These are phyloP conservation scores for Axinella damicornis DNA, from an alignment of 37 sponge, comb jelly and placozoan genomes.

Conservation along the genomic window DNA sequence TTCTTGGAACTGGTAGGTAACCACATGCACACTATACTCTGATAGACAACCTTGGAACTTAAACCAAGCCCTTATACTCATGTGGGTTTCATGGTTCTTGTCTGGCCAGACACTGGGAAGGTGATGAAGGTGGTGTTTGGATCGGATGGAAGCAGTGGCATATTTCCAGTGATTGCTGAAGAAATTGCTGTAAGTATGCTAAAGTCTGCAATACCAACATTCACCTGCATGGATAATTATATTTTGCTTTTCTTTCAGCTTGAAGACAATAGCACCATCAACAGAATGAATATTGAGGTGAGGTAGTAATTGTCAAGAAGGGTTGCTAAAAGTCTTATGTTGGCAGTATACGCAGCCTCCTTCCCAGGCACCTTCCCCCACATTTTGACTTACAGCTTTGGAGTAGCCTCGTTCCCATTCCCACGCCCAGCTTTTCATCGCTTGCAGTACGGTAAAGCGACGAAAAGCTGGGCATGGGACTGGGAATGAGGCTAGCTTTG, in stretches of 20 bases:
- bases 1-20: constrained; percentile 33
- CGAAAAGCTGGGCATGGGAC: too few relatives aligned
- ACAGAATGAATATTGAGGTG: background rate
- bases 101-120: constrained; percentile 10
- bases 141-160: background rate
- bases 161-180: constrained; percentile 22
- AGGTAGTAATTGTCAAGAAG: background rate
- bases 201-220: background rate
- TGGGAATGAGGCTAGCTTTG: too few relatives aligned
- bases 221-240: background rate
- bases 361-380: too few relatives aligned
- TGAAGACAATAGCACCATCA: background rate
- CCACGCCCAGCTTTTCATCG: too few relatives aligned
- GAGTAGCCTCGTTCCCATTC: too few relatives aligned
- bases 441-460: too few relatives aligned
- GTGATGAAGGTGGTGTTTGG: constrained; percentile 18
- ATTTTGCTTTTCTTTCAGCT: background rate
- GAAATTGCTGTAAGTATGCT: constrained; percentile 23
- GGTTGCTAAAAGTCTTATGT: too few relatives aligned
- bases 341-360: too few relatives aligned
- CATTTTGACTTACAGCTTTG: too few relatives aligned
- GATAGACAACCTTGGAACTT: background rate
- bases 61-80: too few relatives aligned
- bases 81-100: too few relatives aligned
- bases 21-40: background rate